Evolutionary conservation across 2,113 vertebrate genomes (phyloP), one percentile per base, ranked within the genome.

Genomic region (Actenoides hombroni): DNA sequence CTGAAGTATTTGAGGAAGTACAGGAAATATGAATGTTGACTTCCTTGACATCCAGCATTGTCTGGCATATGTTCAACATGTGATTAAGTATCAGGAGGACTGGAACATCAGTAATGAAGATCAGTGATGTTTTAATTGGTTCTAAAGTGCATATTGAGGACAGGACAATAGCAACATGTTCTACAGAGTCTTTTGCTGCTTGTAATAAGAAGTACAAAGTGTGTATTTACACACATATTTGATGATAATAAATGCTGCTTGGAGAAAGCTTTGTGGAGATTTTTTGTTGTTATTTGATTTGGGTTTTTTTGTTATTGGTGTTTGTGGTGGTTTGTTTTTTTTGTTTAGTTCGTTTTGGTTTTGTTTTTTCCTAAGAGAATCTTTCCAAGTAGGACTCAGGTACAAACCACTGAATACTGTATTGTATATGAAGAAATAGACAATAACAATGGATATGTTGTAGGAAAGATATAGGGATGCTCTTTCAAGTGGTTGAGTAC

Each of bases 1-100:
- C 29, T 96, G 71, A 95, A 94, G 90, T 92, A 96, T 92, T 95
- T 96, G 75, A 95, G 88, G 64, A 97, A 95, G 79, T 83, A 84
- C 60, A 95, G 82, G 94, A 95, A 53, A 95, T 94, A 88, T 57
- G 48, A 96, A 90, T 94, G 83, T 97, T 94, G 76, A 96, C 78
- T 96, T 95, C 85, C 74, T 90, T 93, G 86, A 88, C 61, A 88
- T 77, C n/a, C 21, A 77, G 2, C 83, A 92, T 87, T 91, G 65
- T 92, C 86, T 97, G 83, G 40, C 86, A 95, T 95, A 91, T 90
- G 95, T 86, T 71, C 24, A 60, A 86, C 49, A 73, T 92, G 74
- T 96, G 53, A 94, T 94, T 91, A 97, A 93, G 86, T 42, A 90
- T 70, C 56, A 83, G 42, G 84, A 94, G 37, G 54, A 96, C 90